These are phyloP conservation scores for Pomacea maculata DNA, from an alignment of 1,140 invertebrate species.

Conservation along the genomic window DNA sequence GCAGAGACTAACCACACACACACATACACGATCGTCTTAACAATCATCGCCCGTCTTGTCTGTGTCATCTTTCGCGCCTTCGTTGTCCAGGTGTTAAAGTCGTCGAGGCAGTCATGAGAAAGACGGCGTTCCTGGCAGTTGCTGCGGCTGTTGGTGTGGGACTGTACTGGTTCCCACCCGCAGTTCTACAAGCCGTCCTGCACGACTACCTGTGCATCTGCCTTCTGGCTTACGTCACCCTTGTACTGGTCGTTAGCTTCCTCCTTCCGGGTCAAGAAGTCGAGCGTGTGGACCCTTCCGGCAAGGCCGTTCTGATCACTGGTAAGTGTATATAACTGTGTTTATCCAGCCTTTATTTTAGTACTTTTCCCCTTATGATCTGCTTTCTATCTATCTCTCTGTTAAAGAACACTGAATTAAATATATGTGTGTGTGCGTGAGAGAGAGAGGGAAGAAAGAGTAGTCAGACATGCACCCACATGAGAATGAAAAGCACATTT, in stretches of 20 bases:
- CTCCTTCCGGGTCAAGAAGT: not conserved
- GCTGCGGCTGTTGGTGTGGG: conserved; percentile 1
- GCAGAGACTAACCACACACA: too few species aligned
- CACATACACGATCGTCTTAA: too few species aligned
- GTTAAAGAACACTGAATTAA: too few species aligned
- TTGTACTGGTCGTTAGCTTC: not conserved
- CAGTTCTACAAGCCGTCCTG: not conserved
- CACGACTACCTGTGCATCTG: not conserved
- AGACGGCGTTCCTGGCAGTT: not conserved
- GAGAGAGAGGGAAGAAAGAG: not conserved
- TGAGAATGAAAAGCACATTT: too few species aligned
- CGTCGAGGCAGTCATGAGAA: too few species aligned
- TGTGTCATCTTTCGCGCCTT: too few species aligned
- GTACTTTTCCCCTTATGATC: too few species aligned
- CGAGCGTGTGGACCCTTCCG: conserved; percentile 23
- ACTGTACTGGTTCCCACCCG: conserved; percentile 10
- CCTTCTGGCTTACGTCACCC: not conserved
- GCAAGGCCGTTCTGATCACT: conserved; percentile 35
- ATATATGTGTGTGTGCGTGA: not conserved
- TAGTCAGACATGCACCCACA: too few species aligned
- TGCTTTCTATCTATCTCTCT: too few species aligned
- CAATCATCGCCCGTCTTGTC: too few species aligned
- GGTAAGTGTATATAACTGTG: conserved; percentile 25
- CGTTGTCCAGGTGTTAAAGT: too few species aligned
- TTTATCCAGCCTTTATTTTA: not conserved